Base-by-base conservation (phyloP, 2,797 vertebrate species). In the Sebastes hubbsi region DNA sequence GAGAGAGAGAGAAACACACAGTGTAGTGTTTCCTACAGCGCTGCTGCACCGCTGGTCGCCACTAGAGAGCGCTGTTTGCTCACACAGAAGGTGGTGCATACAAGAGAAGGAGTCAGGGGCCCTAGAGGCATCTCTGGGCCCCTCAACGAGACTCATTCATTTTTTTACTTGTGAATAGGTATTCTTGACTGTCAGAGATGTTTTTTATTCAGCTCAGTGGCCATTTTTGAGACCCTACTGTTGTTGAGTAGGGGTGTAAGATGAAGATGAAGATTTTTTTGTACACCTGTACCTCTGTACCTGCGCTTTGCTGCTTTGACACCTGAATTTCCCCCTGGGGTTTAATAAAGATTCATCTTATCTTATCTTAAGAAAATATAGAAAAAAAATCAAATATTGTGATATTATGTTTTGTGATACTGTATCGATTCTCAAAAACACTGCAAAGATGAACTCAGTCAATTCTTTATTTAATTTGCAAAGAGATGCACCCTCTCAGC, bases 11-110 rank as follows among this genome's bases (percentile, higher is more conserved):
- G 46, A 18, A 65, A 80, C 36, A 2, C 60, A 25, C 6, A 52
- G 80, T 9, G 34, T 63, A 8, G 68, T 12, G 13, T 77, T 85
- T 78, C 67, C 10, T 24, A 0, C 13, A 5, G n/a, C 3, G 36
- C 36, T 24, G 8, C 12, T 24, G 8, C 12, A 5, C 36, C 29
- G 20, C 16, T 11, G 3, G 1, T 16, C 8, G 5, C 54, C 91
- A 56, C 71, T 1, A 82, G 92, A 80, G 74, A 81, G 87, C 66
- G 20, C 2, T 38, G 46, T 87, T 85, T 82, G 49, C 16, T 8
- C 59, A 3, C 36, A 38, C 36, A 38, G 36, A 38, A 38, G 36
- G 36, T 38, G 36, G 36, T 38, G 13, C 10, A 71, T 3, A 46
- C 3, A 24, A 8, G 1, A n/a, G 2, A 30, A 25, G 1, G 4